phyloP scores from a whole-genome alignment of 2,888 invertebrate genomes.

The Acanthosepion lycidas region DNA sequence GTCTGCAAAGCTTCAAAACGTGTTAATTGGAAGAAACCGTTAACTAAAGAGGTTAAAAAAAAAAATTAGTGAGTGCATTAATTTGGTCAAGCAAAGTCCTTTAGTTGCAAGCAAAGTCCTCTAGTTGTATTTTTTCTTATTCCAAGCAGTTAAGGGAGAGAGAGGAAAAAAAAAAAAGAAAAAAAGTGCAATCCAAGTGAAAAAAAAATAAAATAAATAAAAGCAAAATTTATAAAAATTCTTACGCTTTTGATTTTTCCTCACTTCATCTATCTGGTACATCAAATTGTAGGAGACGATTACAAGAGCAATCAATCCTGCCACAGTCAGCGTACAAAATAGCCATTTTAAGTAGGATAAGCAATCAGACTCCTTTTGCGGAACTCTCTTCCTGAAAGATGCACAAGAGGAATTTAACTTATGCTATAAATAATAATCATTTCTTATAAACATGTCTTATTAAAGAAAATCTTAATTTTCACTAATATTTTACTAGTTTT shows the following conservation, averaged over 20 bases:
- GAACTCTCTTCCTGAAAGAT: neutral
- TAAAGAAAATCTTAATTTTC: too few species aligned
- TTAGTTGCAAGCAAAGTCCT: neutral
- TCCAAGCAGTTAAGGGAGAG: too few species aligned
- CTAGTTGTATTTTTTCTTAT: neutral
- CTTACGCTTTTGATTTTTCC: constrained; percentile 12
- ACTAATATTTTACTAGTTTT: too few species aligned
- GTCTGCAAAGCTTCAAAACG: neutral
- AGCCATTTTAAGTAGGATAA: constrained; percentile 33
- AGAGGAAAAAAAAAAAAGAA: too few species aligned
- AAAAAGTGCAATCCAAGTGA: too few species aligned
- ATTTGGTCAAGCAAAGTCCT: neutral
- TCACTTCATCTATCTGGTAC: constrained; percentile 6
- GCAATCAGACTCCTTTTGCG: neutral
- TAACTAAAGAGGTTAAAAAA: too few species aligned
- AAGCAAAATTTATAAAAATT: neutral
- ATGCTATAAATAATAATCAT: too few species aligned
- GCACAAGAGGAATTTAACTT: neutral
- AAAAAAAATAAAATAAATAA: neutral
- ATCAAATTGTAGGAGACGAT: neutral
- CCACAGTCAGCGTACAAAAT: constrained; percentile 18
- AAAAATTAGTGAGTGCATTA: neutral
- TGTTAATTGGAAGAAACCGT: neutral
- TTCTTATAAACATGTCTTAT: too few species aligned
- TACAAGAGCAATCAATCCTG: constrained; percentile 40